Base-by-base conservation (phyloP, 2,888 invertebrate genomes). In the Andrena flavipes region DNA sequence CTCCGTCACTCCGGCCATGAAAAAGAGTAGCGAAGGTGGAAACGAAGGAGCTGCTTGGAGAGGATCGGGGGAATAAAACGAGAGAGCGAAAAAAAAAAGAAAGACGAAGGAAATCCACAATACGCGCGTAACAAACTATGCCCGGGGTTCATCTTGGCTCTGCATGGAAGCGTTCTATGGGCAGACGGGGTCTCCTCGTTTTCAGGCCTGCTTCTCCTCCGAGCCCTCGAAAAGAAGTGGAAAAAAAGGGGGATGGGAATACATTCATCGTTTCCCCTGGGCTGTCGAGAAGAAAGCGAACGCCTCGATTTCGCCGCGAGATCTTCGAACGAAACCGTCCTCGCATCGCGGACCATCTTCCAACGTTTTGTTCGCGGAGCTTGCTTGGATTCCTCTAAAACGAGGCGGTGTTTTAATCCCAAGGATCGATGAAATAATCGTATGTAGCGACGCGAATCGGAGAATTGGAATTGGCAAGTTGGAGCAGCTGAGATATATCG, bases 121-220 rank as follows among this genome's bases (percentile, higher is more conserved):
- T 89, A 88, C 79, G 64, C 77, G 63, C 82, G 87, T 81, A 84
- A 88, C 87, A 88, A 88, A 88, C 87, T 88, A 80, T 84, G 74
- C 72, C 69, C 62, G 30, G 63, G 69, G 63, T 68, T 84, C 84
- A 72, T 84, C 80, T 81, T 80, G 74, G 67, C 75, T 81, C 76
- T 73, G 86, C 76, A 82, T 87, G 84, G 84, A 88, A 87, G 88
- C 86, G 82, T 81, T 80, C 81, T 73, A 79, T 76, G 76, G 74
- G 60, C 79, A 71, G 76, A 74, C 59, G 68, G 77, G 23, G 56
- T 73, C 71, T 82, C 83, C 83, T 75, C 84, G 79, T 80, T 80
- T 77, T 80, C 86, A 82, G 85, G 82, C 78, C 87, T 87, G 76
- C 49, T 80, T 82, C 74, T 77, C 63, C 82, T 65, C 78, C 77